Percentiles rank a stretch among this genome's conserved stretches.
Conservation (phyloP, 92 coral and sea anemone genomes). For the Phymanthus crucifer region DNA sequence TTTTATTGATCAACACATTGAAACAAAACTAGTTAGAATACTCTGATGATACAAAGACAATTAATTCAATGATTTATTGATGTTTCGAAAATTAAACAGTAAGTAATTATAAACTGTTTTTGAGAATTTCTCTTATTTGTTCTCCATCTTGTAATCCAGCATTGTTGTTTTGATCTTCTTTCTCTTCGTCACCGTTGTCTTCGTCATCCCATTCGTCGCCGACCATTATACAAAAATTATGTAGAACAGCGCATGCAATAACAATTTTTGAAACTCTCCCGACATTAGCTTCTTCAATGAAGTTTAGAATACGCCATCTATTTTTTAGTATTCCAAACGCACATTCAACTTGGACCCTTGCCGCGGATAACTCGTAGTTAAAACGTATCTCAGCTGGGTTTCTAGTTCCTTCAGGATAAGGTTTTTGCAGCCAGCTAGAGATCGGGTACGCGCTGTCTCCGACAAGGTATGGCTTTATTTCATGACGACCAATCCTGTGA, state of each 20-base stretch:
- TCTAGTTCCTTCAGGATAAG: too few relatives aligned
- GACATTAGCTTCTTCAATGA: slow-evolving; percentile 45
- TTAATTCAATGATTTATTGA: slow-evolving; percentile 16
- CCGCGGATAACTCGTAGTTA: too few relatives aligned
- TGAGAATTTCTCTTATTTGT: slow-evolving; percentile 49
- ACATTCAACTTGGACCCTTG: too few relatives aligned
- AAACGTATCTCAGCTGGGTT: too few relatives aligned
- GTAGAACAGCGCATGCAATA: slow-evolving; percentile 47
- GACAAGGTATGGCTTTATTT: neutral
- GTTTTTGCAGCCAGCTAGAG: too few relatives aligned
- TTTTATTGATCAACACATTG: neutral
- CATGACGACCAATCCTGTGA: too few relatives aligned
- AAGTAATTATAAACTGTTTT: slow-evolving; percentile 33
- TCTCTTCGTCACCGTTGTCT: slow-evolving; percentile 24
- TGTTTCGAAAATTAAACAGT: slow-evolving; percentile 12
- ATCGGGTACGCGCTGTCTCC: neutral
- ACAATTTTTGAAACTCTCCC: slow-evolving; percentile 41
- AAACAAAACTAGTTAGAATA: neutral
- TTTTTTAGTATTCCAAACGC: too few relatives aligned
- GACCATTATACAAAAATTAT: slow-evolving; percentile 43
- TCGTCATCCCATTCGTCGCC: slow-evolving; percentile 49
- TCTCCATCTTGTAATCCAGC: slow-evolving; percentile 48
- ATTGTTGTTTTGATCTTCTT: slow-evolving; percentile 21
- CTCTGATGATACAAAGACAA: neutral
- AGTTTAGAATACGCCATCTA: neutral